These are phyloP conservation scores for Xylota sylvarum DNA, from an alignment of 2,888 invertebrate genomes.

Conservation along the genomic window DNA sequence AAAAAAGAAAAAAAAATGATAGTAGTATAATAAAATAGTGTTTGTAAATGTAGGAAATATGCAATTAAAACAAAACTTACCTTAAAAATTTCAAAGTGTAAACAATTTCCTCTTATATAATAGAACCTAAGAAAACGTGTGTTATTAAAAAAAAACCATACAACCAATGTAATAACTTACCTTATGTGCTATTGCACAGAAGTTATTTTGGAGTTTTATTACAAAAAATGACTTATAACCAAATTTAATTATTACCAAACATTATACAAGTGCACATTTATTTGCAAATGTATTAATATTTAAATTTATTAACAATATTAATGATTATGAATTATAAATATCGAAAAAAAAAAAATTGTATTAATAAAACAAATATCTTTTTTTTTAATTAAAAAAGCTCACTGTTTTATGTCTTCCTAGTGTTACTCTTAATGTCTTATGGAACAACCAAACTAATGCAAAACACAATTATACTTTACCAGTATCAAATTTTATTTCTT, in stretches of 20 bases:
- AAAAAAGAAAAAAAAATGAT: slow-evolving; percentile 11
- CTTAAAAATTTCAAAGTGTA: slow-evolving; percentile 63
- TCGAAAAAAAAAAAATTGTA: slow-evolving; percentile 57
- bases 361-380: slow-evolving; percentile 25
- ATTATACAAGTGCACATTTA: slow-evolving; percentile 75
- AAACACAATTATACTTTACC: slow-evolving; percentile 30
- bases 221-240: slow-evolving; percentile 74
- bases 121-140: slow-evolving; percentile 72
- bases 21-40: slow-evolving; percentile 55
- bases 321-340: slow-evolving; percentile 53
- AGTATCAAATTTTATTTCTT: slow-evolving; percentile 32
- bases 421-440: slow-evolving; percentile 72
- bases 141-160: slow-evolving; percentile 64
- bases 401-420: slow-evolving; percentile 76
- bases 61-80: slow-evolving; percentile 59
- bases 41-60: slow-evolving; percentile 64
- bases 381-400: slow-evolving; percentile 52
- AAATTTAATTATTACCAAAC: slow-evolving; percentile 63
- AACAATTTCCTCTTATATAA: slow-evolving; percentile 73
- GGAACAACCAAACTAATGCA: slow-evolving; percentile 65
- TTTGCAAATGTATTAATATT: slow-evolving; percentile 70
- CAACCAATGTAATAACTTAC: slow-evolving; percentile 71
- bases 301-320: slow-evolving; percentile 58
- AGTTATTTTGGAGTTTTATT: slow-evolving; percentile 72
- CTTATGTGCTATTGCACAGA: slow-evolving; percentile 75